Percentiles rank a stretch among this genome's conserved stretches.
These are phyloP conservation scores for Tenualosa ilisha DNA, from an alignment of 2,797 vertebrate species.

Conservation along the genomic window DNA sequence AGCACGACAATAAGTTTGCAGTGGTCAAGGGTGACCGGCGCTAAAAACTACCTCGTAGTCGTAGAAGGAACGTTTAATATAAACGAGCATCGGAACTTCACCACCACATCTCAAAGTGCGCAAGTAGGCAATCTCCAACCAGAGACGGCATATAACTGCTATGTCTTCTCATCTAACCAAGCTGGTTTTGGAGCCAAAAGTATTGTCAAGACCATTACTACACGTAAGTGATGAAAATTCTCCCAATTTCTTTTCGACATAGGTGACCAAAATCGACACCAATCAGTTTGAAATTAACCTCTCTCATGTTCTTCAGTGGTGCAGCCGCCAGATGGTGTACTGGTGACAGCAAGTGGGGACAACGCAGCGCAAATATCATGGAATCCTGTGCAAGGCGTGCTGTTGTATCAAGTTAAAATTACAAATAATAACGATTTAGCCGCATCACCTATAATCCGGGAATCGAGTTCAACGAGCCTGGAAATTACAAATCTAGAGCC, in stretches of 20 bases:
- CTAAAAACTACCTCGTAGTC: constrained; percentile 65
- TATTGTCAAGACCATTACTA: constrained; percentile 61
- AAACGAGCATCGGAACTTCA: constrained; percentile 46
- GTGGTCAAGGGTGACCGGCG: constrained; percentile 70
- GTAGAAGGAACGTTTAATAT: constrained; percentile 45
- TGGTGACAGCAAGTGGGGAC: constrained; percentile 43
- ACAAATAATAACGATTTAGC: constrained; percentile 47
- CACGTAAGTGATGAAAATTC: constrained; percentile 66
- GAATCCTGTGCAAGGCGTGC: constrained; percentile 61
- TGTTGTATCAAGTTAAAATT: constrained; percentile 71
- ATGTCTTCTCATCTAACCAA: constrained; percentile 66
- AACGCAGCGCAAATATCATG: constrained; percentile 65
- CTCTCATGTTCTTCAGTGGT: constrained; percentile 67
- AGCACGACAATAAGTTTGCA: constrained; percentile 70
- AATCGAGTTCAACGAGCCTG: constrained; percentile 49
- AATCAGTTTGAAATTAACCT: neutral
- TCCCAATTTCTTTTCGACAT: neutral
- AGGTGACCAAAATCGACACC: neutral
- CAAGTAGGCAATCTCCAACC: constrained; percentile 61
- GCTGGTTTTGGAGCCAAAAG: constrained; percentile 69
- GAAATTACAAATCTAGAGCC: constrained; percentile 66
- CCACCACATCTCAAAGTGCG: constrained; percentile 54
- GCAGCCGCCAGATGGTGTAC: constrained; percentile 67
- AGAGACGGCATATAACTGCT: constrained; percentile 69
- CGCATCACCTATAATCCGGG: constrained; percentile 39